A percentile compares a stretch with the other conserved stretches of the same genome.
Evolutionary conservation across 2,888 invertebrate genomes (phyloP).

Genomic region (Orthosia gracilis): DNA sequence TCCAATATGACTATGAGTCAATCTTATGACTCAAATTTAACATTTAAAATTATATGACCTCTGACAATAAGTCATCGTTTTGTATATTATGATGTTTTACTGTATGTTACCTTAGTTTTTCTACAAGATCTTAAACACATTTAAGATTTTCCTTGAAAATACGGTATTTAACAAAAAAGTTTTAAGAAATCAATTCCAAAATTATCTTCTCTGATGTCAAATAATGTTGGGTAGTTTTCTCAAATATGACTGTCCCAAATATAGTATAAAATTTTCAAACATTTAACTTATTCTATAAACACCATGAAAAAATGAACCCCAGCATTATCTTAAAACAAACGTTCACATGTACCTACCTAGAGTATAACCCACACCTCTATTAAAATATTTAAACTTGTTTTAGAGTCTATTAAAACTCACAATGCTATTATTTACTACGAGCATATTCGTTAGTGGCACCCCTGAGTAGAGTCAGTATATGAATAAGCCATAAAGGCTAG

Average conservation of each 20-base stretch:
- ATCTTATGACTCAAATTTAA: not conserved
- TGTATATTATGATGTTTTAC: not conserved
- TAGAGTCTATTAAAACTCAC: constrained; percentile 38
- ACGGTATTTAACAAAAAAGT: no score
- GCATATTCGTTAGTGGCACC: constrained; percentile 59
- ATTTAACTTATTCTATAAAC: not conserved
- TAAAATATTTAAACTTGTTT: constrained; percentile 44
- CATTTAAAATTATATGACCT: constrained; percentile 4
- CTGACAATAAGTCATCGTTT: not conserved
- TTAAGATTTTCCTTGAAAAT: no score
- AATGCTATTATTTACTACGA: constrained; percentile 28
- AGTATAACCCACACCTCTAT: constrained; percentile 23
- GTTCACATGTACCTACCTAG: not conserved
- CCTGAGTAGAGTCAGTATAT: constrained; percentile 70
- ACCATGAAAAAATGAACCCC: not conserved
- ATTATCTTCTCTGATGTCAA: no score
- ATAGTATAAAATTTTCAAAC: not conserved
- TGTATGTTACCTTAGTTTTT: not conserved
- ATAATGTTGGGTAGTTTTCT: no score
- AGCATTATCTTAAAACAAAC: constrained; percentile 11
- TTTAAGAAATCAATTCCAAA: no score
- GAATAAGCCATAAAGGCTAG: constrained; percentile 81
- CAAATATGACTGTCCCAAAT: no score
- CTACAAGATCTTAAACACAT: no score
- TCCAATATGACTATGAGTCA: not conserved